Percentiles rank a stretch among this genome's conserved stretches.
Evolutionary conservation across 2,888 invertebrate species (phyloP).

Genomic region (Leucophora obtusa): DNA sequence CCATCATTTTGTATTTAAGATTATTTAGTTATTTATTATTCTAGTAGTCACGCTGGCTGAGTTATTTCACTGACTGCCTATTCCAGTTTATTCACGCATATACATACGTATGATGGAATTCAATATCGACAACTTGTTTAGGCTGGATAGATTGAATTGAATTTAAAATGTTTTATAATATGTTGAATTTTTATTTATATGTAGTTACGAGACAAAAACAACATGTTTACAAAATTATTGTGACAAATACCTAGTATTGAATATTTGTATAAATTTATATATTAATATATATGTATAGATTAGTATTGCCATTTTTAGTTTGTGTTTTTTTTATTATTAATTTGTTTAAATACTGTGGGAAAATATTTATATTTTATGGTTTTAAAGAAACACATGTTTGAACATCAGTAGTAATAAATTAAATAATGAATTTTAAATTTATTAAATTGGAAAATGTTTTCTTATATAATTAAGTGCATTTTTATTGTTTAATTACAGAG

Average conservation of each 20-base stretch:
- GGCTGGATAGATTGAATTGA: conserved; percentile 41
- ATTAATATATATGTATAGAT: conserved; percentile 37
- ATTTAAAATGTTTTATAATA: conserved; percentile 58
- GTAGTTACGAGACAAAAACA: conserved; percentile 48
- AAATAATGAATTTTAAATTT: conserved; percentile 36
- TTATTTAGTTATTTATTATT: conserved; percentile 36
- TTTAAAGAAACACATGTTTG: conserved; percentile 50
- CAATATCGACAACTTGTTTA: conserved; percentile 19
- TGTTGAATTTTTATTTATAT: conserved; percentile 57
- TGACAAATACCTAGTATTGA: conserved; percentile 62
- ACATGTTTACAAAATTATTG: conserved; percentile 63
- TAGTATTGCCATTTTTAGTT: conserved; percentile 4
- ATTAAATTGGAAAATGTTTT: conserved; percentile 6
- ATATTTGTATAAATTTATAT: conserved; percentile 42
- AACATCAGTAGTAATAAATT: conserved; percentile 44
- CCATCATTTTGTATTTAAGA: conserved; percentile 17
- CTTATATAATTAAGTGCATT: too few species aligned
- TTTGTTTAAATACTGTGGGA: conserved; percentile 59
- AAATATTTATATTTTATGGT: conserved; percentile 52
- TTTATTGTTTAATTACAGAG: conserved; percentile 83
- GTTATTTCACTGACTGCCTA: conserved; percentile 35
- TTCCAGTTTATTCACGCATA: conserved; percentile 25
- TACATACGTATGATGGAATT: conserved; percentile 4
- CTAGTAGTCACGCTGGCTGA: conserved; percentile 50
- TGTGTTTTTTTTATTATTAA: conserved; percentile 8